phyloP scores from a whole-genome alignment of 1,140 invertebrate genomes.

The Holotrichia oblita region DNA sequence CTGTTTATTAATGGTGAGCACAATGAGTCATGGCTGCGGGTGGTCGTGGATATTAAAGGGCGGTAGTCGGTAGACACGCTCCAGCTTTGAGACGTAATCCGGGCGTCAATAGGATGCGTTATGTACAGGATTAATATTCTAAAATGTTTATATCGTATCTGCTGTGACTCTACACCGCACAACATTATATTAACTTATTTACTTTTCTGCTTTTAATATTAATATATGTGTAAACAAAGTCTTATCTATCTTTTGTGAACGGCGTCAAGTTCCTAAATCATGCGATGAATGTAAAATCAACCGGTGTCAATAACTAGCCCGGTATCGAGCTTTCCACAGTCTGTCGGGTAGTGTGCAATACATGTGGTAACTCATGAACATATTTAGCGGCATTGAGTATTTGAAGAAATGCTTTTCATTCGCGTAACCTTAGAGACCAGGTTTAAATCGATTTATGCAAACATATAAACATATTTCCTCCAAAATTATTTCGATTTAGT shows the following conservation, averaged over 20 bases:
- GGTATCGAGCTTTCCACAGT: background rate
- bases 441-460: no score
- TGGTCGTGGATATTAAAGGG: constrained; percentile 34
- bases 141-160: constrained; percentile 33
- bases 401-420: no score
- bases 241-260: constrained; percentile 18
- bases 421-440: no score
- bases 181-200: constrained; percentile 34
- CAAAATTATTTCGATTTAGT: no score
- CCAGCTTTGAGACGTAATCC: constrained; percentile 22
- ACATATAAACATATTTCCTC: no score
- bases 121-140: constrained; percentile 26
- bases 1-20: constrained; percentile 31
- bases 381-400: no score
- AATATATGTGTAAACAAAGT: constrained; percentile 21
- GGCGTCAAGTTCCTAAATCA: constrained; percentile 25
- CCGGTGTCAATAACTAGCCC: background rate
- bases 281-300: background rate
- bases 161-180: background rate
- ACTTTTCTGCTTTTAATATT: constrained; percentile 34
- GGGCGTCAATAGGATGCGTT: constrained; percentile 30
- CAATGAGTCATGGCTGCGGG: constrained; percentile 23
- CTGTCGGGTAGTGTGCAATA: background rate
- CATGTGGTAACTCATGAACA: no score
- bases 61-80: constrained; percentile 28